These are phyloP conservation scores for Pelagia noctiluca DNA, from an alignment of 30 jellyfish, hydroid and myxozoan genomes.

Conservation along the genomic window DNA sequence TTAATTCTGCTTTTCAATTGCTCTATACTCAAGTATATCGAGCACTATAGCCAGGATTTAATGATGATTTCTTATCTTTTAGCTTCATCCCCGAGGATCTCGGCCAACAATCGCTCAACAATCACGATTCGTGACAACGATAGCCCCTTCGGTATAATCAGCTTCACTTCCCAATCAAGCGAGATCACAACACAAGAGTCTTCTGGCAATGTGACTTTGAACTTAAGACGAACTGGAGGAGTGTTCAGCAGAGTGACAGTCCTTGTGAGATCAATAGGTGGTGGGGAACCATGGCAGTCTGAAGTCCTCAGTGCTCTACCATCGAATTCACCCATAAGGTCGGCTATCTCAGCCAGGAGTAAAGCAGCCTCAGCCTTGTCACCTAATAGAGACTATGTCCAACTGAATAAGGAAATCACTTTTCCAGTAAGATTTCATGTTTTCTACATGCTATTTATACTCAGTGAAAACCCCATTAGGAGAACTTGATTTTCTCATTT, in stretches of 20 bases:
- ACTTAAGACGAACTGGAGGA: constrained; percentile 79
- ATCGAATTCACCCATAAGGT: constrained; percentile 42
- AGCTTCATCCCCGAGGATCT: constrained; percentile 67
- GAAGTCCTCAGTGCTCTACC: constrained; percentile 53
- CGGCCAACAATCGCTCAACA: constrained; percentile 38
- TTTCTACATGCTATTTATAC: no score
- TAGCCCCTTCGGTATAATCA: constrained; percentile 89
- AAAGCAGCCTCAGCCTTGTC: constrained; percentile 61
- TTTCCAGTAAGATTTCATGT: constrained; percentile 29
- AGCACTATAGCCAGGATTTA: no score
- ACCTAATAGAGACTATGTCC: constrained; percentile 58
- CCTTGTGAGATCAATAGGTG: constrained; percentile 84
- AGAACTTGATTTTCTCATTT: no score
- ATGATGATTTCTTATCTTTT: no score
- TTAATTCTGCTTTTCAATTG: no score
- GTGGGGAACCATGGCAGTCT: constrained; percentile 95
- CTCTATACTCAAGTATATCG: no score
- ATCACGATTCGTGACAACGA: constrained; percentile 91
- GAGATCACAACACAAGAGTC: constrained; percentile 65
- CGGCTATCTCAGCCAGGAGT: constrained; percentile 56
- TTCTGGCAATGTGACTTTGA: constrained; percentile 45
- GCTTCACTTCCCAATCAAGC: constrained; percentile 61
- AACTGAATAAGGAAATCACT: constrained; percentile 43
- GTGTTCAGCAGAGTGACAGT: constrained; percentile 85
- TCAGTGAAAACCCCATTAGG: no score